Conservation (phyloP, 2,888 invertebrate genomes). For the Blera fallax region DNA sequence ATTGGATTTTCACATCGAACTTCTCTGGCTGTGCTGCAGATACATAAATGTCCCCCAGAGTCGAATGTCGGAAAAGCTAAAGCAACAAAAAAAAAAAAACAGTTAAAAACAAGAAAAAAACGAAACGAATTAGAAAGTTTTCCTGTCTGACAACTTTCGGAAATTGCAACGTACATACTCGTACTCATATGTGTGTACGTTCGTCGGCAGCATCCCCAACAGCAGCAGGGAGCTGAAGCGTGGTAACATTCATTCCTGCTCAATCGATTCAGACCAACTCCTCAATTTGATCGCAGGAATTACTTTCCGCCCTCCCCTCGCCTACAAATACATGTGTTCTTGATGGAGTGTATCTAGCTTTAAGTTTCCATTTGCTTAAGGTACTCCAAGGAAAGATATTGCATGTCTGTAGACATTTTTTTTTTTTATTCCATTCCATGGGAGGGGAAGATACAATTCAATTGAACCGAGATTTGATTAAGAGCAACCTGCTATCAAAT, state of each 20-base stretch:
- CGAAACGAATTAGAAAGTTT: constrained; percentile 70
- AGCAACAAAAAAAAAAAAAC: constrained; percentile 9
- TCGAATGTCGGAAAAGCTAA: constrained; percentile 10
- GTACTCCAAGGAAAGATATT: constrained; percentile 13
- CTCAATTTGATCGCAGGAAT: constrained; percentile 59
- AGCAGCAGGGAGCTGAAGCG: constrained; percentile 24
- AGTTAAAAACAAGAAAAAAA: not conserved
- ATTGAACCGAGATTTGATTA: constrained; percentile 67
- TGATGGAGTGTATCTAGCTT: constrained; percentile 8
- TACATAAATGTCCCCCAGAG: constrained; percentile 47
- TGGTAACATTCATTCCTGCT: constrained; percentile 51
- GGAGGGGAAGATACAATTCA: constrained; percentile 35
- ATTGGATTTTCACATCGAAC: constrained; percentile 63
- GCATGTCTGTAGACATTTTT: constrained; percentile 2
- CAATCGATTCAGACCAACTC: constrained; percentile 60
- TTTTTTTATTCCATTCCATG: not conserved
- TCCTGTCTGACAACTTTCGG: constrained; percentile 70
- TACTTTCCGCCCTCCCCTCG: not conserved
- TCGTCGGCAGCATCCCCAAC: constrained; percentile 25
- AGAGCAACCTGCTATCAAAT: constrained; percentile 65
- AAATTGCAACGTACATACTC: constrained; percentile 67
- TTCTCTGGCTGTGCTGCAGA: constrained; percentile 1
- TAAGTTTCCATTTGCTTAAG: constrained; percentile 43
- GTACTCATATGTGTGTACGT: not conserved
- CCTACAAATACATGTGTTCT: constrained; percentile 28